Percentiles rank a stretch among this genome's conserved stretches.
phyloP scores from a whole-genome alignment of 2,113 vertebrate genomes.

The Elachura formosa region DNA sequence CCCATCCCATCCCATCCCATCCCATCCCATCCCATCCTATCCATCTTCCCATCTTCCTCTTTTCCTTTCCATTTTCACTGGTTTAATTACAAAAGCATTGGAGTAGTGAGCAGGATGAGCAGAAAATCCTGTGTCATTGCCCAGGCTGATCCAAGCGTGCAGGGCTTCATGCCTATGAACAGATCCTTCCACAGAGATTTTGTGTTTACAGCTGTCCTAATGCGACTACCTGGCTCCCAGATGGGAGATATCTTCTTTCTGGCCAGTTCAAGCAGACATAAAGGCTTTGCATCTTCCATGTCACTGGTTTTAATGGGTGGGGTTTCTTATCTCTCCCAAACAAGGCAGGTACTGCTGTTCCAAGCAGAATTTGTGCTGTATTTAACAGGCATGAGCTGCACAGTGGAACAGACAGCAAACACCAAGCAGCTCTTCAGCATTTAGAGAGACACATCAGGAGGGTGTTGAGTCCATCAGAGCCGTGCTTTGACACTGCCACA shows the following conservation, averaged over 20 bases:
- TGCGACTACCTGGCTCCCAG: not conserved
- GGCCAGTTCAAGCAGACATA: not conserved
- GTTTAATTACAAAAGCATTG: not conserved
- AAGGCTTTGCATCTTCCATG: not conserved
- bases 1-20: no score
- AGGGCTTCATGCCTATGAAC: not conserved
- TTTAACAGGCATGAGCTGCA: not conserved
- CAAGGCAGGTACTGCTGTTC: not conserved
- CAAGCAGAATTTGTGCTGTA: not conserved
- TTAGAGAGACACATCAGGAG: not conserved
- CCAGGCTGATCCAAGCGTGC: not conserved
- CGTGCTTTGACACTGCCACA: not conserved
- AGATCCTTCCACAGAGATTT: not conserved
- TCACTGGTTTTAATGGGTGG: not conserved
- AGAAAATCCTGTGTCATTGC: not conserved
- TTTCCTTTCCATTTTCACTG: not conserved
- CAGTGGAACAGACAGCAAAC: not conserved
- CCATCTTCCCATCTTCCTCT: no score
- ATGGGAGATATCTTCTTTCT: not conserved
- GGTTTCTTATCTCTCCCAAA: not conserved
- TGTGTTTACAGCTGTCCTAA: not conserved
- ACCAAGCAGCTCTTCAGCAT: not conserved
- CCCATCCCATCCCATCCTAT: no score
- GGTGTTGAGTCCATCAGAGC: not conserved
- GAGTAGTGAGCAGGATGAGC: not conserved